Base-by-base conservation (phyloP, 2,797 vertebrate genomes). In the Pempheris klunzingeri region DNA sequence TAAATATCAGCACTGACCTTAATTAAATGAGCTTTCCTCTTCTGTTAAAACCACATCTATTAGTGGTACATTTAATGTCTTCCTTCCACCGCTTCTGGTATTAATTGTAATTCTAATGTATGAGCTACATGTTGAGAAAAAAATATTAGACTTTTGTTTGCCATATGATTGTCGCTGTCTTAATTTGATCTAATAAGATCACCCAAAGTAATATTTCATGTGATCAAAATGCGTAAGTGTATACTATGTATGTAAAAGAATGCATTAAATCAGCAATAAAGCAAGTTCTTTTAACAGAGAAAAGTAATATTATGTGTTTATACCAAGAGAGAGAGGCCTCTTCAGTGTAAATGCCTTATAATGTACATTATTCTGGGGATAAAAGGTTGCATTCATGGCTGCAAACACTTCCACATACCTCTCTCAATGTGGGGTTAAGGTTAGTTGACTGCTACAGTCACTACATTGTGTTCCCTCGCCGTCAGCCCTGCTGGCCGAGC, bases 201-300 rank as follows among this genome's bases (percentile, higher is more conserved):
- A 81, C 50, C 69, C 82, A 71, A 80, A 69, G 17, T 71, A 80
- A 82, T 71, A 76, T 79, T 81, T 80, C 47, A 76, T 67, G 83
- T 89, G 77, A 82, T 90, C 77, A 32, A 77, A 85, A 80, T 77
- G 53, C 74, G 68, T 71, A 82, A 66, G 65, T 90, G 78, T 89
- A 80, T 34, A 77, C 69, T 65, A 73, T 88, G 58, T 87, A 86
- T 90, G 85, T 91, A 85, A 85, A 83, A 79, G 24, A 83, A 84
- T 88, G 79, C 82, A 88, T 86, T 84, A 79, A 90, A 92, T 89
- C 78, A 91, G 92, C 91, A 94, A 94, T 93, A 94, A 94, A 93
- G 73, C 65, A 71, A 86, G 34, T 80, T 70, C 77, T 88, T 91
- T 83, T 85, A 88, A 82, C 60, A 84, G 58, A 84, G 63, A 75